Base-by-base conservation (phyloP, 1,140 invertebrate genomes). In the Trichomalopsis sarcophagae region DNA sequence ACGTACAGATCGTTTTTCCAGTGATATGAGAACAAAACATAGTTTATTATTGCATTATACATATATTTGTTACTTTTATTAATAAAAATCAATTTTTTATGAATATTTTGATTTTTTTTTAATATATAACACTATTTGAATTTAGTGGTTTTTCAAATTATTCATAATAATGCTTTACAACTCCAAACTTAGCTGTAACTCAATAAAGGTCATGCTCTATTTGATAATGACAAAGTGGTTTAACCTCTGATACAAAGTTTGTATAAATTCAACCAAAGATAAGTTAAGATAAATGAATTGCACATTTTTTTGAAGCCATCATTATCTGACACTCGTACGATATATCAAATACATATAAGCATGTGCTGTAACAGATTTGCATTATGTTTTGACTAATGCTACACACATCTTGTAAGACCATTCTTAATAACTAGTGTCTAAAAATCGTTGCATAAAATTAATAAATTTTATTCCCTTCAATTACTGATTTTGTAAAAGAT, bases 61-160 rank as follows among this genome's bases (percentile, higher is more conserved):
- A 44, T 75, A n/a, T 75, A 17, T 75, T 75, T 36, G 27, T 75
- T 75, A 36, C 36, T 36, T 44, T 75, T 40, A 71, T 71, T 71
- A 71, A 30, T 40, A 44, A 17, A 75, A 75, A 75, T 75, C 13
- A 75, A 44, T 75, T 36, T 21, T 75, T 36, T 75, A 36, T 74
- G 68, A 69, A 69, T 11, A 14, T 3, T 55, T 55, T 55, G 4
- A 55, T 55, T 13, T 9, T 50, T 50, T 50, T 9, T 0, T 5
- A 36, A 36, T 36, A 36, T 36, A 36, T 6, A 36, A 36, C 5
- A 36, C 3, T 36, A 36, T 36, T 36, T 36, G 33, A 36, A 36
- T 36, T 6, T 4, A 0, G 33, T 6, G 5, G 33, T 6, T 36
- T 36, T 36, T 36, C 3, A 36, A 44, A 44, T 10, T 44, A 10